Evolutionary conservation across 2,888 invertebrate species (phyloP).

Genomic region (Nyleta sp.): DNA sequence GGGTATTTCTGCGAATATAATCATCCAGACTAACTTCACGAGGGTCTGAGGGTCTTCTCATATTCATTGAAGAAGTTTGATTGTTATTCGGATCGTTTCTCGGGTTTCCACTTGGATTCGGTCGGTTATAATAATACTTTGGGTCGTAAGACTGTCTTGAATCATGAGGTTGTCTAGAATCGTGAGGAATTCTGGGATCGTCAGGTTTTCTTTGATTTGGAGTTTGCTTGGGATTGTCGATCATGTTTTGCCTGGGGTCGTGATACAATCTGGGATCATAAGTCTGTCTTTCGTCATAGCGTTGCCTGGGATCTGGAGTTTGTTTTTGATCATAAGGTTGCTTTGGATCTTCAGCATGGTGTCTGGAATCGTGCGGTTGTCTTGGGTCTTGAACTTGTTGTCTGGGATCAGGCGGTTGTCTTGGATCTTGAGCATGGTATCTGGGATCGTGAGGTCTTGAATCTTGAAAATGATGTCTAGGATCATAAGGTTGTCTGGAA

Average conservation of each 20-base stretch:
- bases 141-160: neutral
- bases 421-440: neutral
- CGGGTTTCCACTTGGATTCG: neutral
- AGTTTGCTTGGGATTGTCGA: neutral
- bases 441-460: neutral
- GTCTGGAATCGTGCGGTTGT: neutral
- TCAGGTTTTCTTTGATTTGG: neutral
- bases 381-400: neutral
- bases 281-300: too few species aligned
- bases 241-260: too few species aligned
- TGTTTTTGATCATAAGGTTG: neutral
- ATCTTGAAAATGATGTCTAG: neutral
- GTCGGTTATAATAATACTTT: neutral
- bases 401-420: neutral
- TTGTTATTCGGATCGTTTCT: neutral
- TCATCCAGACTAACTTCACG: constrained; percentile 62
- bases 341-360: neutral
- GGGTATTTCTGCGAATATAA: constrained; percentile 74
- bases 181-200: too few species aligned
- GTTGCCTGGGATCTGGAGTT: too few species aligned
- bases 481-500: constrained; percentile 3
- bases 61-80: neutral
- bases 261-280: too few species aligned
- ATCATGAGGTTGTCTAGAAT: neutral
- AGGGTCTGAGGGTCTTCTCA: neutral